Evolutionary conservation across 2,888 invertebrate species (phyloP).

Genomic region (Serrognathus titanus): DNA sequence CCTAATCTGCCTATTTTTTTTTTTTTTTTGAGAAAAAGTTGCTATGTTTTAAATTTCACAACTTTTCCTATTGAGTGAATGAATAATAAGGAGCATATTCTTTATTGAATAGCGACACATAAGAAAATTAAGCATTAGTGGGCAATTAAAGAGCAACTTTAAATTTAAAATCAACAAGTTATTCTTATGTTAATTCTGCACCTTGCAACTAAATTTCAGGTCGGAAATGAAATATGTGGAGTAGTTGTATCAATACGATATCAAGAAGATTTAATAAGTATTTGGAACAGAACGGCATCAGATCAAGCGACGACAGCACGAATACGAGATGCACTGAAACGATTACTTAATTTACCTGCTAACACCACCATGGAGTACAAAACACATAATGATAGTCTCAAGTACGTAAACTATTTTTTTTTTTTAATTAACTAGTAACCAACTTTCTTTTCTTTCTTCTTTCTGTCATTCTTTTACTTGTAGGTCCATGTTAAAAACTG

Average conservation of each 20-base stretch:
- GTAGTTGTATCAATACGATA: slow-evolving; percentile 93
- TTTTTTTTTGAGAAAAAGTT: no score
- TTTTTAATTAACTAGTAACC: not conserved
- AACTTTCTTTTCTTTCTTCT: not conserved
- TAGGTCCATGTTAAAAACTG: not conserved
- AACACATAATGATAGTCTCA: slow-evolving; percentile 75
- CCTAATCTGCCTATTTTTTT: no score
- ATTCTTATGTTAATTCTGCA: not conserved
- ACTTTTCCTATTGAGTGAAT: no score
- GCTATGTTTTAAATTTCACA: no score
- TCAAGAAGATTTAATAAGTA: slow-evolving; percentile 93
- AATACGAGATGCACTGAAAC: slow-evolving; percentile 90
- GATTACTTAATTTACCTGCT: slow-evolving; percentile 91
- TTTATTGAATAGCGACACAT: no score
- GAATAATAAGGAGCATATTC: no score
- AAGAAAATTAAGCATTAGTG: no score
- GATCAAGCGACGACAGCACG: slow-evolving; percentile 85
- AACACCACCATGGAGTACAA: slow-evolving; percentile 95
- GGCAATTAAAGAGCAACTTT: no score
- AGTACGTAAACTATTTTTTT: slow-evolving; percentile 52
- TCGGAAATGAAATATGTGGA: slow-evolving; percentile 97
- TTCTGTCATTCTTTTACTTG: not conserved
- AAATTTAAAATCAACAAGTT: not conserved
- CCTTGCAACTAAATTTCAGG: slow-evolving; percentile 31
- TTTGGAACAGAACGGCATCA: slow-evolving; percentile 95